phyloP scores from a whole-genome alignment of 2,113 vertebrate species.

The Vidua chalybeata region DNA sequence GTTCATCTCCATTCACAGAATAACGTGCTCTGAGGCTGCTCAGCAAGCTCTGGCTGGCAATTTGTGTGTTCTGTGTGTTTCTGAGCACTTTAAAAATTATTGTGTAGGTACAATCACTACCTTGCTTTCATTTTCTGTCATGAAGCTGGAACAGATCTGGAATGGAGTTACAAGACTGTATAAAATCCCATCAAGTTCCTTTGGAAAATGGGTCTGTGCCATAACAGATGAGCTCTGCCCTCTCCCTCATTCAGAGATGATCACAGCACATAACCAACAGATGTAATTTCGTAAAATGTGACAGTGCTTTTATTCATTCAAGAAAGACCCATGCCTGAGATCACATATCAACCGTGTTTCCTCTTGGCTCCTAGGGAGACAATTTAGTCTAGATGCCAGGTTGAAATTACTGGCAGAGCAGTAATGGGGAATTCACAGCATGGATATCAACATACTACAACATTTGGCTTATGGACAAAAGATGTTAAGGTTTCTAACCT shows the following conservation, averaged over 20 bases:
- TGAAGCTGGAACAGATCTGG: background rate
- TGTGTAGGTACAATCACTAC: background rate
- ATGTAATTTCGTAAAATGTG: slow-evolving; percentile 20
- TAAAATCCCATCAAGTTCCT: slow-evolving; percentile 4
- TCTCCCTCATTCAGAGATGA: slow-evolving; percentile 7
- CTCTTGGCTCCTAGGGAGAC: slow-evolving; percentile 15
- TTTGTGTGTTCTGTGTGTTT: background rate
- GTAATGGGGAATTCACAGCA: slow-evolving; percentile 31
- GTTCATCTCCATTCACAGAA: background rate
- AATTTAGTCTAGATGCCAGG: slow-evolving; percentile 41
- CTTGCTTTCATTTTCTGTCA: background rate
- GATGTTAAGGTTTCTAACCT: slow-evolving; percentile 41
- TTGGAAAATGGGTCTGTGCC: background rate
- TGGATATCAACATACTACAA: background rate
- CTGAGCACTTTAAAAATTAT: background rate
- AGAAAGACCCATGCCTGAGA: background rate
- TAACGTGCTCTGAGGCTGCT: background rate
- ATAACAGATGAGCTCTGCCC: slow-evolving; percentile 21
- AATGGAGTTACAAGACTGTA: background rate
- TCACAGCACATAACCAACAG: background rate
- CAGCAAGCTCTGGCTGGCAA: background rate
- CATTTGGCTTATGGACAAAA: slow-evolving; percentile 41
- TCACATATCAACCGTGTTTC: slow-evolving; percentile 18
- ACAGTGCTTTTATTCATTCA: slow-evolving; percentile 44
- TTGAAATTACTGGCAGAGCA: slow-evolving; percentile 47